Base-by-base conservation (phyloP, 1,140 invertebrate species). In the Sitophilus oryzae region DNA sequence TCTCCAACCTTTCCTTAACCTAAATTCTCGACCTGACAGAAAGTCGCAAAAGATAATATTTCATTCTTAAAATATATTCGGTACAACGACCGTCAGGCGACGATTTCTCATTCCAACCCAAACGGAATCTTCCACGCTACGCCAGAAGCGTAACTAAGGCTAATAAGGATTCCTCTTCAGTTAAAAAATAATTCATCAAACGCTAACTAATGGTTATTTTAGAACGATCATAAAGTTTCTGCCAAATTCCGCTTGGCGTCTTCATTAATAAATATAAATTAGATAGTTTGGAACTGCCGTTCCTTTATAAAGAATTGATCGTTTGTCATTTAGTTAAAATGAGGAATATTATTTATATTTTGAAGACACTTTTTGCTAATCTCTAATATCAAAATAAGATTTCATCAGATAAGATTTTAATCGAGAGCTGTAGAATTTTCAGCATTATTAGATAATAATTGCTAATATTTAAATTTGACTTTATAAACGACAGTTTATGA, bases 171-270 rank as follows among this genome's bases (percentile, higher is more conserved):
- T 37, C 15, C 38, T 18, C 15, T 18, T 48, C 34, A 37, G 37
- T 6, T 18, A 51, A 51, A 51, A 41, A 51, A 51, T 51, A 19
- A 51, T 51, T 51, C 37, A 51, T 51, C 48, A 51, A 51, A 40
- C 42, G 25, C n/a, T 42, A 40, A 51, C 21, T 42, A 34, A 41
- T 41, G 48, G 22, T 45, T 23, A n/a, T 25, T 25, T 30, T 45
- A 5, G 15, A 45, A 25, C 22, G 21, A 41, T 50, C 20, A 36
- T 36, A 35, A 50, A 40, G 48, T 22, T n/a, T n/a, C n/a, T 50
- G 45, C 35, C 45, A 34, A 47, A 44, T 44, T 44, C 22, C 18
- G 42, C 42, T 21, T 44, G 10, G 15, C 9, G 10, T 20, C 15
- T 20, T 44, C 42, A 18, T 44, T 44, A 44, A 44, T 44, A 44